phyloP scores from a whole-genome alignment of 2,113 vertebrate genomes.

The Chlamydotis undulata region DNA sequence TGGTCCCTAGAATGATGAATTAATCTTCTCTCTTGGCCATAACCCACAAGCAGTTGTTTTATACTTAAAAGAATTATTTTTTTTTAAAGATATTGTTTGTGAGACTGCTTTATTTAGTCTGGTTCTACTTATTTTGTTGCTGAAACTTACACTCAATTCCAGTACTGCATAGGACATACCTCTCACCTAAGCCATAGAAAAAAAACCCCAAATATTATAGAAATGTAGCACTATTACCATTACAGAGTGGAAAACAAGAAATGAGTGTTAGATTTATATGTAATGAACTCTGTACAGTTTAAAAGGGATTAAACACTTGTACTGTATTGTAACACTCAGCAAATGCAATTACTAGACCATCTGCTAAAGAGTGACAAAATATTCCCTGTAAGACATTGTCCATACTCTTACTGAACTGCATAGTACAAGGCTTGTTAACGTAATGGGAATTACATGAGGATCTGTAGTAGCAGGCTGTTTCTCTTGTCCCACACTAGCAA shows the following conservation, averaged over 20 bases:
- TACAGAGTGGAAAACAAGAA: neutral
- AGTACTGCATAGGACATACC: neutral
- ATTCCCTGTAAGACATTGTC: neutral
- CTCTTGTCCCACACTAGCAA: neutral
- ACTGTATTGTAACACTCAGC: neutral
- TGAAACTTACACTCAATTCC: neutral
- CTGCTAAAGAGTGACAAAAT: neutral
- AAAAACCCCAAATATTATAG: neutral
- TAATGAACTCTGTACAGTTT: neutral
- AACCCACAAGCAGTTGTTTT: neutral
- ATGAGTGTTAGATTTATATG: neutral
- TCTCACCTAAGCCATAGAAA: neutral
- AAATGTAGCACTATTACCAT: neutral
- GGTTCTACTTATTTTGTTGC: neutral
- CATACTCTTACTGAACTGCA: neutral
- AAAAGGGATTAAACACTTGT: constrained; percentile 16
- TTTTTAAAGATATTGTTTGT: neutral
- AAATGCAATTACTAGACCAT: neutral
- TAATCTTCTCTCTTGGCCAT: neutral
- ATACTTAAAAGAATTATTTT: neutral
- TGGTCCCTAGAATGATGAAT: neutral
- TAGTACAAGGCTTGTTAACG: neutral
- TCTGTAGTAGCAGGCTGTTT: neutral
- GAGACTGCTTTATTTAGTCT: neutral
- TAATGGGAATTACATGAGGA: neutral